A percentile compares a stretch with the other conserved stretches of the same genome.
Conservation (phyloP, 2,113 vertebrate species). For the Heterocephalus glaber region DNA sequence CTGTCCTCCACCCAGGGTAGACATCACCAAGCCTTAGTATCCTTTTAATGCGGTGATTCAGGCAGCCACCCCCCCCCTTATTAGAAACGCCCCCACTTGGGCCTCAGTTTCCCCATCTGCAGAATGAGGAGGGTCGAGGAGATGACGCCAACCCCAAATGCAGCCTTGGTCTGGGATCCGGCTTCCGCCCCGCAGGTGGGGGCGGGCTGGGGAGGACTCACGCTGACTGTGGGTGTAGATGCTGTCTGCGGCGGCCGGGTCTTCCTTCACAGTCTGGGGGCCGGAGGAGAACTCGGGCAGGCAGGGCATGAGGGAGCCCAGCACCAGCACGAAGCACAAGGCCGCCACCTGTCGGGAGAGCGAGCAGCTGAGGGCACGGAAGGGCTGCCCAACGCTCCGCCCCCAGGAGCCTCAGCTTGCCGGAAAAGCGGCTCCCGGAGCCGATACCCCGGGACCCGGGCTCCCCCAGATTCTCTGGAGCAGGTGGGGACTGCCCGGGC, state of each 20-base stretch:
- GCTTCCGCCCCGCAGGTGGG: neutral
- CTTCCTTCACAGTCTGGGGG: conserved; percentile 90
- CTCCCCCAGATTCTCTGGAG: neutral
- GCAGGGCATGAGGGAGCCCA: conserved; percentile 96
- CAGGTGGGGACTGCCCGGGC: neutral
- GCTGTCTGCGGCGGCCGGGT: conserved; percentile 87
- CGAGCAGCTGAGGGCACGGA: neutral
- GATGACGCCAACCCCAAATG: neutral
- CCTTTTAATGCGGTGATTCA: neutral
- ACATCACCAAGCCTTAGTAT: neutral
- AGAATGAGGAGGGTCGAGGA: neutral
- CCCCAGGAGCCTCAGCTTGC: neutral
- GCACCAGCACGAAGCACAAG: conserved; percentile 96
- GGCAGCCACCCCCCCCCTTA: neutral
- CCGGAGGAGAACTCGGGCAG: conserved; percentile 93
- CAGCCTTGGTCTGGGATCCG: neutral
- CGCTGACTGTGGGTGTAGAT: conserved; percentile 95
- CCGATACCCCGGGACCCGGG: neutral
- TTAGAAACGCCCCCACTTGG: neutral
- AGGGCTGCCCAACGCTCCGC: neutral
- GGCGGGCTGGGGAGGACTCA: conserved; percentile 85
- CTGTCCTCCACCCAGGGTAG: neutral
- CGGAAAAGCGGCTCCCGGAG: neutral
- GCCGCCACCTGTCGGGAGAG: conserved; percentile 91
- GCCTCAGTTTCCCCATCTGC: neutral